Percentiles rank a stretch among this genome's conserved stretches.
Evolutionary conservation across 2,888 invertebrate genomes (phyloP).

Genomic region (Ischnus inquisitorius): DNA sequence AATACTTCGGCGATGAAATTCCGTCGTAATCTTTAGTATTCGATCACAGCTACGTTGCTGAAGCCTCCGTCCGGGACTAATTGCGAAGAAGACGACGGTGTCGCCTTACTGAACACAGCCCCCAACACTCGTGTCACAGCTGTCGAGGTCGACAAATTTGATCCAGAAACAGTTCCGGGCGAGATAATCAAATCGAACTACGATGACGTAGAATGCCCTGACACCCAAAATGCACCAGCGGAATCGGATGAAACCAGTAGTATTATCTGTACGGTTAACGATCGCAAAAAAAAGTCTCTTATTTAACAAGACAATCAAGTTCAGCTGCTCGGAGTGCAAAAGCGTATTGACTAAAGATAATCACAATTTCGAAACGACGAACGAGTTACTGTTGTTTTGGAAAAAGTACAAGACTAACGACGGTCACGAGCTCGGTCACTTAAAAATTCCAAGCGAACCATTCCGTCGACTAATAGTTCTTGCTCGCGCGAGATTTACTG

Average conservation of each 20-base stretch:
- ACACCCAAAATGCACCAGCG: too few relatives aligned
- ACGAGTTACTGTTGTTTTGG: conserved; percentile 43
- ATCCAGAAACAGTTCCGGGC: too few relatives aligned
- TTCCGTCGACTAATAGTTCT: too few relatives aligned
- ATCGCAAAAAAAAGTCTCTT: background rate
- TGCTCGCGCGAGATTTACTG: too few relatives aligned
- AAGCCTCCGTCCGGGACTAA: conserved; percentile 56
- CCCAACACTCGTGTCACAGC: too few relatives aligned
- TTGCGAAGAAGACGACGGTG: conserved; percentile 64
- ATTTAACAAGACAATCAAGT: too few relatives aligned
- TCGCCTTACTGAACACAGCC: too few relatives aligned
- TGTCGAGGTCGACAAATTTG: too few relatives aligned
- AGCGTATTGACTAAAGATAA: background rate
- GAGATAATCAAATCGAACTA: too few relatives aligned
- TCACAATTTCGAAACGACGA: background rate
- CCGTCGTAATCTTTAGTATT: conserved; percentile 64
- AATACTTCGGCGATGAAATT: conserved; percentile 67
- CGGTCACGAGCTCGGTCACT: conserved; percentile 47
- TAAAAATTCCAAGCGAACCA: too few relatives aligned
- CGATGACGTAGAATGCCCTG: too few relatives aligned
- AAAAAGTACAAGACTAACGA: conserved; percentile 30
- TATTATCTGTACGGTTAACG: background rate
- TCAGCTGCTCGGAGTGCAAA: background rate
- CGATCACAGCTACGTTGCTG: conserved; percentile 53
- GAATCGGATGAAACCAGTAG: background rate